phyloP scores from a whole-genome alignment of 1,140 invertebrate species.

The Matsumurasca onukii region DNA sequence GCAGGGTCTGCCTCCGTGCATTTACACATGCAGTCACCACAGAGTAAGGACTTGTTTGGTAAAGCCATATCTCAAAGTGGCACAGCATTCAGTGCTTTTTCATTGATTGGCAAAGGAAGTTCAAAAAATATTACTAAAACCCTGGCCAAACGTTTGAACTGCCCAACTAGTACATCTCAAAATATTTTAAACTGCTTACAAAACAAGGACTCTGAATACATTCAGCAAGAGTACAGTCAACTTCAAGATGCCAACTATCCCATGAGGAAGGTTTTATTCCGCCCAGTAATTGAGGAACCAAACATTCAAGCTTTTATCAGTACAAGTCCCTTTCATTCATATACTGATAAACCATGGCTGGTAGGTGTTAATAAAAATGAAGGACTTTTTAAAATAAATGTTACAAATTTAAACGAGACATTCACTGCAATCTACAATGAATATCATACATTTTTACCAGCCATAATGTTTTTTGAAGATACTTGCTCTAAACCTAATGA shows the following conservation, averaged over 20 bases:
- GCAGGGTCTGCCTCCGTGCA: conserved; percentile 31
- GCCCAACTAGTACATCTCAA: neutral
- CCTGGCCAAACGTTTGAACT: neutral
- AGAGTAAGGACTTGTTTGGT: conserved; percentile 24
- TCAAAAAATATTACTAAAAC: neutral
- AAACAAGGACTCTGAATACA: neutral
- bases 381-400: neutral
- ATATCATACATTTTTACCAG: neutral
- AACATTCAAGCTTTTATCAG: neutral
- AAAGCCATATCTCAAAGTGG: conserved; percentile 12
- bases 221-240: neutral
- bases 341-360: conserved; percentile 12
- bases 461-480: conserved; percentile 10
- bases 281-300: neutral
- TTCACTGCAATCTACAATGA: neutral
- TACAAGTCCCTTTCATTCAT: neutral
- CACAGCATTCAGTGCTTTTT: conserved; percentile 11
- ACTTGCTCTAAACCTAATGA: neutral
- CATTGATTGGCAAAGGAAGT: neutral
- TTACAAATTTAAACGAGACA: conserved; percentile 1
- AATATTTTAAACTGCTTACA: neutral
- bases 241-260: neutral
- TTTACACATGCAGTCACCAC: conserved; percentile 34
- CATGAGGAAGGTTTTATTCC: neutral
- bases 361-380: conserved; percentile 1